Conservation (phyloP, 2,113 vertebrate species). For the Vulpes lagopus region DNA sequence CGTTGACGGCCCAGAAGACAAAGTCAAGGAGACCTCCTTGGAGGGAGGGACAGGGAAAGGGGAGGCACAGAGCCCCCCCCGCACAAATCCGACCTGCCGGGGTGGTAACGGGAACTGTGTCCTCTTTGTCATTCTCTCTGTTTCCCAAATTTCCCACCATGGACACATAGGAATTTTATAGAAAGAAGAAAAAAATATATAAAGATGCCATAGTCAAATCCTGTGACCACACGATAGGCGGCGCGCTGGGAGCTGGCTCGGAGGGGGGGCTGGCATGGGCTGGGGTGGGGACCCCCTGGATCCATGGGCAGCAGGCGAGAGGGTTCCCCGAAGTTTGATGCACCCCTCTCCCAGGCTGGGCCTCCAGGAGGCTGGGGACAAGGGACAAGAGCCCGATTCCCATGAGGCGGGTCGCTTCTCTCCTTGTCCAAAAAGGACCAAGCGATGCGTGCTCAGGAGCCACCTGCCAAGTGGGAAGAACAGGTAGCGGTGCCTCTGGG, state of each 20-base stretch:
- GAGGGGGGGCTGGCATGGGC: background rate
- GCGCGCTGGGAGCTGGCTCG: accelerated
- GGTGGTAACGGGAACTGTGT: accelerated
- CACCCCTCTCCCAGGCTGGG: background rate
- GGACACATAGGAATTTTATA: background rate
- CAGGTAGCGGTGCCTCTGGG: accelerated
- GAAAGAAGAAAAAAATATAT: background rate
- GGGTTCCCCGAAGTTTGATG: background rate
- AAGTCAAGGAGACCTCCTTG: background rate
- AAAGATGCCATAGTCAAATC: background rate
- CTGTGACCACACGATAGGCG: accelerated
- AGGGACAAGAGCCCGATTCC: background rate
- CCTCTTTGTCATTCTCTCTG: background rate
- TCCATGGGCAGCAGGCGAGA: background rate
- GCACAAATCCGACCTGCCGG: accelerated
- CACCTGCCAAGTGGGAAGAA: accelerated
- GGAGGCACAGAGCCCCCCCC: background rate
- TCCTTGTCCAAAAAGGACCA: background rate
- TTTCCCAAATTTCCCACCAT: background rate
- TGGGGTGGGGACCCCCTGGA: background rate
- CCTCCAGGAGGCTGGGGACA: background rate
- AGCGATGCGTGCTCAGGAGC: background rate
- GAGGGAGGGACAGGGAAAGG: background rate
- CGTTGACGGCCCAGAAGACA: background rate
- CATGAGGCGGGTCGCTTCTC: background rate